Evolutionary conservation across 2,888 invertebrate species (phyloP).

Genomic region (Nebria salina): DNA sequence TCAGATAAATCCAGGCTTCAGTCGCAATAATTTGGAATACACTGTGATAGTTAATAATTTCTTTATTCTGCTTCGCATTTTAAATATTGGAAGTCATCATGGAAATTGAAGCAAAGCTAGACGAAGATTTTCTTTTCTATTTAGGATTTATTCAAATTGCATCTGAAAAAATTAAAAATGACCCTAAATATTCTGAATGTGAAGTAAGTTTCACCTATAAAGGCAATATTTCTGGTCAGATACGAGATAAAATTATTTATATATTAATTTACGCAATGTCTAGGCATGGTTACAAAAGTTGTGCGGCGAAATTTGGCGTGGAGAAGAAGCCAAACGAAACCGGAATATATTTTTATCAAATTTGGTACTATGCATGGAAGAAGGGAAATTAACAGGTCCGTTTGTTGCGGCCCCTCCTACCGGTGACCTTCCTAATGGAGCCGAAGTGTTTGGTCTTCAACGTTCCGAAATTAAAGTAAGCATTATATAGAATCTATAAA

Average conservation of each 20-base stretch:
- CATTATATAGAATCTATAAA: neutral
- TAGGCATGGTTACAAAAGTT: constrained; percentile 62
- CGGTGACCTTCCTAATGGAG: constrained; percentile 58
- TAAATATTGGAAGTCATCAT: constrained; percentile 34
- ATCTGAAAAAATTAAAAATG: constrained; percentile 49
- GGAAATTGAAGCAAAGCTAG: constrained; percentile 60
- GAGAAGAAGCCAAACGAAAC: constrained; percentile 59
- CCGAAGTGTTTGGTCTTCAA: constrained; percentile 56
- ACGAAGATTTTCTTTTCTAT: constrained; percentile 63
- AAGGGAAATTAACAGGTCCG: constrained; percentile 58
- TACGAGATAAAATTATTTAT: too few relatives aligned
- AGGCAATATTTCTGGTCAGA: too few relatives aligned
- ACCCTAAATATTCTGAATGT: constrained; percentile 16
- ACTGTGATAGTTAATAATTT: neutral
- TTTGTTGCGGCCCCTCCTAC: constrained; percentile 58
- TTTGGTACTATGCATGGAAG: constrained; percentile 61
- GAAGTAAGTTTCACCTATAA: constrained; percentile 48
- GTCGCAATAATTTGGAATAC: neutral
- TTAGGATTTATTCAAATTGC: constrained; percentile 58
- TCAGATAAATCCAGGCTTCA: too few relatives aligned
- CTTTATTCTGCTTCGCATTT: neutral
- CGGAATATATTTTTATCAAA: constrained; percentile 63
- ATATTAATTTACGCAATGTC: constrained; percentile 7
- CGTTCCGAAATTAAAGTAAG: constrained; percentile 52
- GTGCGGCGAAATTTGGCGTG: constrained; percentile 57